Evolutionary conservation across 2,113 vertebrate species (phyloP), one percentile per base, ranked within the genome.

Genomic region (Lutjanus erythropterus): DNA sequence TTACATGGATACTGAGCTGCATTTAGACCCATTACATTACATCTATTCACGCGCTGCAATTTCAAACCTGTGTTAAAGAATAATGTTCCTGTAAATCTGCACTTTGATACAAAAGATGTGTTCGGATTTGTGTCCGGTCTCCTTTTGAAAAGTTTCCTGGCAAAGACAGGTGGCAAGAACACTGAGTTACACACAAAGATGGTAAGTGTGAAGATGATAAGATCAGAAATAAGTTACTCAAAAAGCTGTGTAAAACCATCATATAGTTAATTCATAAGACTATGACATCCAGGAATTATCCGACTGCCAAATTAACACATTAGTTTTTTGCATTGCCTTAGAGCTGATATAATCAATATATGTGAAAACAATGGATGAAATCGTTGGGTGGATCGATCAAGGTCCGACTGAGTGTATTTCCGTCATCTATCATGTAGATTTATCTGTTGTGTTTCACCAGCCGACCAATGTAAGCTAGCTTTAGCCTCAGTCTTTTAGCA

Each of bases 1-100:
- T 88, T 71, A 76, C 75, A 83, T 81, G 71, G 80, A 61, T 64
- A 53, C 71, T 21, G 47, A 75, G 33, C 80, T 73, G 80, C 80
- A 66, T 84, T 85, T 86, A 80, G 64, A 66, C 60, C 46, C 39
- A 7, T 42, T n/a, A 39, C 41, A 29, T 62, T n/a, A 50, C 41
- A 71, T 76, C 67, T 66, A 35, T 65, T 78, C 66, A 82, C 18
- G 33, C 11, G 14, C n/a, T 68, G 25, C 18, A 23, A 8, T 37
- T 71, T 65, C 18, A 56, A 53, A 55, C 5, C 37, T 69, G 37
- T 39, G 19, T 27, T 42, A 15, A 66, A 44, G 55, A 75, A 55
- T 39, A 73, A 35, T 16, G 29, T 27, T 59, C 12, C 3, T 3
- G 35, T 10, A 21, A 46, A 8, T 11, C 27, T 23, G 35, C 16